Conservation (phyloP, 2,113 vertebrate genomes). For the Acanthisitta chloris region DNA sequence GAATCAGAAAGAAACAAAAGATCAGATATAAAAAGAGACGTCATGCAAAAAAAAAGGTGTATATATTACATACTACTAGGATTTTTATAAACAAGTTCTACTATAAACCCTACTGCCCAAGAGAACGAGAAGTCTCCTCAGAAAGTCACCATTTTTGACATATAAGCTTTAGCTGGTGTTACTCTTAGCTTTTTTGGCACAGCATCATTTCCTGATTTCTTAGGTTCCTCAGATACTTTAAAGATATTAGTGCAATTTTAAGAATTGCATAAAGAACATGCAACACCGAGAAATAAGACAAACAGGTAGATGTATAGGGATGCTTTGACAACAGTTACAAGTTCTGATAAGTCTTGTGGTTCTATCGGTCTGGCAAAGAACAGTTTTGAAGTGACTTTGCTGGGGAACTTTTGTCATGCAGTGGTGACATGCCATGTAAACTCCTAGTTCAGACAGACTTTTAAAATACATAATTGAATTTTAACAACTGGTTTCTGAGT, state of each 20-base stretch:
- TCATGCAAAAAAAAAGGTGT: background rate
- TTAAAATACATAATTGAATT: background rate
- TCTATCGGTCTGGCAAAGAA: background rate
- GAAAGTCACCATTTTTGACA: background rate
- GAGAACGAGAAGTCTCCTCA: background rate
- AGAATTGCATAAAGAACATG: background rate
- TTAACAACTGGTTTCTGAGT: background rate
- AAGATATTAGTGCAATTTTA: conserved; percentile 63
- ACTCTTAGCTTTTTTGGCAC: conserved; percentile 24
- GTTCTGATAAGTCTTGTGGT: background rate
- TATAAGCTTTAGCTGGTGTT: conserved; percentile 21
- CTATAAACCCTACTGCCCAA: background rate
- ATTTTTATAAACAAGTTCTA: background rate
- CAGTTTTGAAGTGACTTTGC: background rate
- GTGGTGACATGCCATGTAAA: background rate
- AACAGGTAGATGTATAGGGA: background rate
- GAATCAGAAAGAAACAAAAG: background rate
- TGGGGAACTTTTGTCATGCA: background rate
- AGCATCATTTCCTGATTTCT: conserved; percentile 51
- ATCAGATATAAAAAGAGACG: background rate
- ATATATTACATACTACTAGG: background rate
- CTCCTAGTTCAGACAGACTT: background rate
- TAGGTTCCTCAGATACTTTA: conserved; percentile 69
- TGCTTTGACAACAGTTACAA: background rate
- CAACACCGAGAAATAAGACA: background rate